A percentile compares a stretch with the other conserved stretches of the same genome.
These are phyloP conservation scores for Caretta caretta DNA, from an alignment of 2,113 vertebrate genomes.

Conservation along the genomic window DNA sequence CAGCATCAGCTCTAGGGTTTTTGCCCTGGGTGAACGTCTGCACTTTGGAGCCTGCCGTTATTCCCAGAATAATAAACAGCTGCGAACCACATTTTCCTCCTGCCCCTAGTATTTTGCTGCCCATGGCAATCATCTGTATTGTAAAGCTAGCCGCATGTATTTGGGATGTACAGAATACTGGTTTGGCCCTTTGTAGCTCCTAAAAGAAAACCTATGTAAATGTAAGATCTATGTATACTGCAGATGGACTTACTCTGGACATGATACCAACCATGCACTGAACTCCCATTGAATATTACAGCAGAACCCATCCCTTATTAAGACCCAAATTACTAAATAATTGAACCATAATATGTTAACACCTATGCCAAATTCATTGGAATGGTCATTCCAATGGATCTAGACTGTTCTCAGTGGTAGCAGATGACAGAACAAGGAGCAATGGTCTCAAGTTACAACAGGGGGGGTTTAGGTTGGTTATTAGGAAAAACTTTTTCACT, in stretches of 20 bases:
- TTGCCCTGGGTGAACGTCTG: not conserved
- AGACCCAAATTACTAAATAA: not conserved
- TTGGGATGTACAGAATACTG: not conserved
- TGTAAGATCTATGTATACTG: not conserved
- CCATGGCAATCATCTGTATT: not conserved
- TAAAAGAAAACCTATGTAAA: not conserved
- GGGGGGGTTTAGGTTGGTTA: too few relatives aligned
- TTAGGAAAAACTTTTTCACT: too few relatives aligned
- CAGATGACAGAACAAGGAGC: too few relatives aligned
- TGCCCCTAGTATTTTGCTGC: not conserved
- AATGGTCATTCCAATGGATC: not conserved
- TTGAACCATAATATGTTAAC: not conserved
- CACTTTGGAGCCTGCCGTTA: not conserved
- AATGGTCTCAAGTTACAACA: too few relatives aligned
- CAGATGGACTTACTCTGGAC: not conserved
- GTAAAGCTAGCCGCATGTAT: not conserved
- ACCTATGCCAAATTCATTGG: not conserved
- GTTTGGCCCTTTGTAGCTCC: not conserved
- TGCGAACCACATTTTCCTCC: not conserved
- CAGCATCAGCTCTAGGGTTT: not conserved
- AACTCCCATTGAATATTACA: not conserved
- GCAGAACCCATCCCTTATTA: fast-evolving
- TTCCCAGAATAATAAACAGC: not conserved
- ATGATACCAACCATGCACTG: not conserved
- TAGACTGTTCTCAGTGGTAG: too few relatives aligned